Evolutionary conservation across 2,797 vertebrate species (phyloP), one percentile per base, ranked within the genome.

Genomic region (Chiroxiphia lanceolata): DNA sequence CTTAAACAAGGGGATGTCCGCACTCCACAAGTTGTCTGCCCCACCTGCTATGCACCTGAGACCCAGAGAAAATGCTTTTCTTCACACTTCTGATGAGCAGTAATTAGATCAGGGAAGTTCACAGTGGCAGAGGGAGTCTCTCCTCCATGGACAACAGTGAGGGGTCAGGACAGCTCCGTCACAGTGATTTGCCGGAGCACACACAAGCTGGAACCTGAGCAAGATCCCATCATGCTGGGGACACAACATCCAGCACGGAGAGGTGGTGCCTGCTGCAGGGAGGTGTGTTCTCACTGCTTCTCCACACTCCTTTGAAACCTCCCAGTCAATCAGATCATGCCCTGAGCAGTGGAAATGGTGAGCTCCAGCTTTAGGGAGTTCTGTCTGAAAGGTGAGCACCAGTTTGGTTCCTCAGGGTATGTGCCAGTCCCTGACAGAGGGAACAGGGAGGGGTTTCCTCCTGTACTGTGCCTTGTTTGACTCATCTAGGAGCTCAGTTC

Each of bases 41-140:
- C 61, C 0, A 1, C 42, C 48, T 71, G 48, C 67, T 85, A 54
- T 0, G 0, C 71, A 83, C 57, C 83, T 82, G 57, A 79, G 67
- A 80, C 36, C 16, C 38, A 31, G 70, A 64, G 69, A 83, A 92
- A 87, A 93, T 51, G 40, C 33, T 59, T 83, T 91, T 76, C 50
- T 82, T 84, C 87, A 57, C 50, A 15, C 44, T 87, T 71, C 31
- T 56, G 40, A 56, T 89, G 44, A 83, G 59, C 33, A 50, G 26
- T 72, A 89, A 91, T 87, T 56, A 51, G 69, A 47, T 84, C 33
- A 71, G 48, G 25, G 70, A 69, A 40, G 36, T 61, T 87, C 38
- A 7, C 9, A 31, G 42, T n/a, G 63, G 14, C 1, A 0, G 54
- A 78, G 45, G 57, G 79, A 54, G 53, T 22, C 48, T 78, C 12